A percentile compares a stretch with the other conserved stretches of the same genome.
These are phyloP conservation scores for Cotesia typhae DNA, from an alignment of 1,140 invertebrate species.

Conservation along the genomic window DNA sequence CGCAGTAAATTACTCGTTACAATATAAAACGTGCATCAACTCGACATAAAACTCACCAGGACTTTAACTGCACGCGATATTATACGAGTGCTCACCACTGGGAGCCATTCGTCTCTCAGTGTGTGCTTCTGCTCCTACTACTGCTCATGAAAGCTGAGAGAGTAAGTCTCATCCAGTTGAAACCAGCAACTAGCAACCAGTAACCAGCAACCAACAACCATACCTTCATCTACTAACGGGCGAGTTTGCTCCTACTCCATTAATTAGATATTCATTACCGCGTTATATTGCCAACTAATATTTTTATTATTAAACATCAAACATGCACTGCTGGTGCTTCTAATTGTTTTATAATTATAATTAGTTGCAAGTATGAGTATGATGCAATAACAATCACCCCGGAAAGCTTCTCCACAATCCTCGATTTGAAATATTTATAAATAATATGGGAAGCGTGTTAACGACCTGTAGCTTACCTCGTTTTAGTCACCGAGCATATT, in stretches of 20 bases:
- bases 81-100: slow-evolving; percentile 30
- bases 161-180: neutral
- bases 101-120: slow-evolving; percentile 18
- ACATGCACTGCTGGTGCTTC: too few species aligned
- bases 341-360: too few species aligned
- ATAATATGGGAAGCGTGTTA: too few species aligned
- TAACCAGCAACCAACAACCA: too few species aligned
- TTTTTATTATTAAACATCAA: too few species aligned
- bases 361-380: too few species aligned
- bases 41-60: slow-evolving; percentile 35
- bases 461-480: slow-evolving; percentile 2
- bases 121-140: too few species aligned
- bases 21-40: slow-evolving; percentile 42
- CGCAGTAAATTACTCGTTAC: slow-evolving; percentile 42
- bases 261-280: slow-evolving; percentile 22
- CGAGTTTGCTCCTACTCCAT: neutral
- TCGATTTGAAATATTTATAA: too few species aligned
- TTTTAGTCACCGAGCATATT: slow-evolving; percentile 11
- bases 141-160: too few species aligned
- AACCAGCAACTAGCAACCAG: neutral
- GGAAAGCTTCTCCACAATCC: too few species aligned
- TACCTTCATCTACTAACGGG: too few species aligned
- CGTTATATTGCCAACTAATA: neutral
- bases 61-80: slow-evolving; percentile 39
- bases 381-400: too few species aligned